Percentiles rank a stretch among this genome's conserved stretches.
These are phyloP conservation scores for Microtus oregoni DNA, from an alignment of 2,113 vertebrate genomes.

Conservation along the genomic window DNA sequence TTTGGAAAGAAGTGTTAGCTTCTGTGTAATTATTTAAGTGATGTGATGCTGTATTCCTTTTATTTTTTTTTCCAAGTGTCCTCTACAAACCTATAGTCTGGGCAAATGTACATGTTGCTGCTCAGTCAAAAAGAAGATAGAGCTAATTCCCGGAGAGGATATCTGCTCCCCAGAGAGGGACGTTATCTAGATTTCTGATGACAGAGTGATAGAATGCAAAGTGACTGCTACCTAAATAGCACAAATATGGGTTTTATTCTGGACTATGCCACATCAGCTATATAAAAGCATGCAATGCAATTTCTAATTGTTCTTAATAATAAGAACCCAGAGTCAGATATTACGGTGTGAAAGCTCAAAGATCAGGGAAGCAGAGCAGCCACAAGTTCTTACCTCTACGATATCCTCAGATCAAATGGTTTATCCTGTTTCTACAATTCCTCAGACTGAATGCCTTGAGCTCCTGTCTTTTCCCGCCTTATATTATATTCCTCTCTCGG, in stretches of 20 bases:
- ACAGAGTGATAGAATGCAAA: background rate
- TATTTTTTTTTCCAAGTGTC: background rate
- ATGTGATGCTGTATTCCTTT: background rate
- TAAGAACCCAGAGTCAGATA: too few species aligned
- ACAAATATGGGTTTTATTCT: background rate
- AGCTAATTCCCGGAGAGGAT: background rate
- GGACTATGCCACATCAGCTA: background rate
- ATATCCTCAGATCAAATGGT: too few species aligned
- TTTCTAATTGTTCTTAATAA: too few species aligned
- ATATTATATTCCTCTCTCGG: too few species aligned
- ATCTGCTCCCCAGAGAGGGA: background rate
- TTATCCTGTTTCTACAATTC: too few species aligned
- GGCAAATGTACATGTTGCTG: background rate
- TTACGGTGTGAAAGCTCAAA: too few species aligned
- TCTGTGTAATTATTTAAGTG: constrained; percentile 71
- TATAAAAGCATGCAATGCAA: background rate
- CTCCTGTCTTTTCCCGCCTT: too few species aligned
- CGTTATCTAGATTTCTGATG: background rate
- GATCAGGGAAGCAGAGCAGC: too few species aligned
- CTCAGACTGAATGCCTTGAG: too few species aligned
- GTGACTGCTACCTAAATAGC: background rate
- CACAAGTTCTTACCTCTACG: too few species aligned
- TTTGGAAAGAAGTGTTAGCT: constrained; percentile 51
- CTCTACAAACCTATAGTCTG: constrained; percentile 31
- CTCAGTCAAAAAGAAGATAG: background rate